Conservation (phyloP, 2,888 invertebrate species). For the Thera britannica region DNA sequence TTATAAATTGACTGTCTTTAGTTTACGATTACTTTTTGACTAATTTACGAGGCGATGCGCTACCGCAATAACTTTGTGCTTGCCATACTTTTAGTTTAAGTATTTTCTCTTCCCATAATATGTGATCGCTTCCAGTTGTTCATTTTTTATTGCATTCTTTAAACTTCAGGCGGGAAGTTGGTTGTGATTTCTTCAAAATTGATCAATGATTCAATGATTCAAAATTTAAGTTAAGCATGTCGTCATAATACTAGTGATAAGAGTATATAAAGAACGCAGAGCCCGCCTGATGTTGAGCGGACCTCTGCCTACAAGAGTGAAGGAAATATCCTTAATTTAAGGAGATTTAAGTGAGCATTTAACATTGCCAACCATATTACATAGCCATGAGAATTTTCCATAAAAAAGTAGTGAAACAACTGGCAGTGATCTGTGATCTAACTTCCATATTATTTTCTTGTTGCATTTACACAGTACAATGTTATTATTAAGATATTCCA, state of each 20-base stretch:
- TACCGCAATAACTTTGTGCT: background rate
- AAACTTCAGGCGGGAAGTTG: background rate
- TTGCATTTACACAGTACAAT: constrained; percentile 36
- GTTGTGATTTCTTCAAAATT: background rate
- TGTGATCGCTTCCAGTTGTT: background rate
- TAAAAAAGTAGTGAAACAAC: background rate
- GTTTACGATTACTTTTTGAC: constrained; percentile 1
- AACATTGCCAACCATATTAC: background rate
- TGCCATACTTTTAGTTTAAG: background rate
- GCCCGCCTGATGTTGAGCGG: too few species aligned
- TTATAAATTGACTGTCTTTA: background rate
- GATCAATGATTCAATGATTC: too few species aligned
- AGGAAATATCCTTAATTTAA: too few species aligned
- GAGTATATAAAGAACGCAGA: too few species aligned
- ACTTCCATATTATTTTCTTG: constrained; percentile 30
- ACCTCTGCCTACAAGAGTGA: background rate
- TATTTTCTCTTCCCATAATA: too few species aligned
- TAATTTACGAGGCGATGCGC: constrained; percentile 1
- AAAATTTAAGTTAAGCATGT: background rate
- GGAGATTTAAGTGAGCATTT: background rate
- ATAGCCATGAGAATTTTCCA: background rate
- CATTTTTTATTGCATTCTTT: background rate
- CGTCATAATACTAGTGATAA: background rate
- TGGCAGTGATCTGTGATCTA: constrained; percentile 1
- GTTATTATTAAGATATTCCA: constrained; percentile 15